Base-by-base conservation (phyloP, 2,888 invertebrate species). In the Hololepta plana region DNA sequence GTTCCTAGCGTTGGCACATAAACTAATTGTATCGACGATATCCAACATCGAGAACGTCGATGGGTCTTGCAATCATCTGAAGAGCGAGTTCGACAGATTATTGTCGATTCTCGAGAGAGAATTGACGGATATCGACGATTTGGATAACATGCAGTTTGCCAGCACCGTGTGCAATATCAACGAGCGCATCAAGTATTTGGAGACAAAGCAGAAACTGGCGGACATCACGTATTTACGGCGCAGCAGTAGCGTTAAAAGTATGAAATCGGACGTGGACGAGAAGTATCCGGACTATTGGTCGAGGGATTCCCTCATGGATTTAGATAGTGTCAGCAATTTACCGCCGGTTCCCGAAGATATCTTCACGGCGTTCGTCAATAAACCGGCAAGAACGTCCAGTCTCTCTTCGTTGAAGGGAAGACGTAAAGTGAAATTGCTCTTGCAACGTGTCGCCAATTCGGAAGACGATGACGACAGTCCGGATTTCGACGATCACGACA, bases 261-360 rank as follows among this genome's bases (percentile, higher is more conserved):
- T 50, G 4, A 53, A 52, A 31, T 49, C 48, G n/a, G 56, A 57
- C 30, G 38, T 57, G 3, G 54, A 58, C 32, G 58, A 58, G 39
- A 57, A 56, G 36, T 59, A 58, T 41, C 59, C 59, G 1, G 57
- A 57, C 33, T 55, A 53, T 38, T 45, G 53, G 39, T 56, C 57
- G 3, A 43, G 50, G 17, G 57, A 58, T 32, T 57, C 57, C 3
- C 37, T 55, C 10, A 53, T 57, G 12, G 57, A 57, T 37, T 38
- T 57, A 11, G 51, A 51, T 32, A 52, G 45, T 28, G 49, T 56
- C 2, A 44, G 47, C 0, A 57, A 55, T 41, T 40, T 59, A 25
- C 56, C 57, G 3, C 46, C 58, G 2, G 57, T 59, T 1, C 59
- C 58, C 1, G 59, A 59, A 42, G 57, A 58, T 34, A 55, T 52